A percentile compares a stretch with the other conserved stretches of the same genome.
These are phyloP conservation scores for Dicaeum eximium DNA, from an alignment of 2,113 vertebrate genomes.

Conservation along the genomic window DNA sequence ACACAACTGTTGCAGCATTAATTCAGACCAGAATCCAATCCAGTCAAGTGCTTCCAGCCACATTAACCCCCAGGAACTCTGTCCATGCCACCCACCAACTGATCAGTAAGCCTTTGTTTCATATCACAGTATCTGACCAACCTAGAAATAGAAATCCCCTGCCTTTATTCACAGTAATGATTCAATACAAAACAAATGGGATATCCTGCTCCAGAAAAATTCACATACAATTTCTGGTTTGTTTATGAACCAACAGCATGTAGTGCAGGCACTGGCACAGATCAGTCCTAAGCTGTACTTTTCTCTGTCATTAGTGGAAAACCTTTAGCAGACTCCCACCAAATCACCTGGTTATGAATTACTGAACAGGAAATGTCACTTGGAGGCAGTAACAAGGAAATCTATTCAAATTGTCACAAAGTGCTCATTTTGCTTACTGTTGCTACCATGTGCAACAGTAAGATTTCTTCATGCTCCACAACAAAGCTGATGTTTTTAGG, in stretches of 20 bases:
- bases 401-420: neutral
- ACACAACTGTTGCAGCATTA: neutral
- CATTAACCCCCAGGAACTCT: neutral
- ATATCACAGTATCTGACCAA: neutral
- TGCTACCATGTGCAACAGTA: rapidly evolving
- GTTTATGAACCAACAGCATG: neutral
- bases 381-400: neutral
- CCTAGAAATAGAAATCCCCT: neutral
- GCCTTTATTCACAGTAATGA: neutral
- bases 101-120: neutral
- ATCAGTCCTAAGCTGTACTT: neutral
- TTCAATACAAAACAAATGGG: neutral
- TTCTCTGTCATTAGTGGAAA: neutral
- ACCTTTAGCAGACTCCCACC: neutral
- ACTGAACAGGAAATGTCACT: neutral
- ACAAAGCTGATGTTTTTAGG: neutral
- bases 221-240: neutral
- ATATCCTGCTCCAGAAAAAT: neutral
- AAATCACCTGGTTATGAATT: neutral
- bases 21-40: neutral
- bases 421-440: neutral
- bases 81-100: neutral
- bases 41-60: neutral
- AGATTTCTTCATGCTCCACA: neutral
- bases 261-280: neutral